Base-by-base conservation (phyloP, 2,113 vertebrate species). In the Scartelaos histophorus region DNA sequence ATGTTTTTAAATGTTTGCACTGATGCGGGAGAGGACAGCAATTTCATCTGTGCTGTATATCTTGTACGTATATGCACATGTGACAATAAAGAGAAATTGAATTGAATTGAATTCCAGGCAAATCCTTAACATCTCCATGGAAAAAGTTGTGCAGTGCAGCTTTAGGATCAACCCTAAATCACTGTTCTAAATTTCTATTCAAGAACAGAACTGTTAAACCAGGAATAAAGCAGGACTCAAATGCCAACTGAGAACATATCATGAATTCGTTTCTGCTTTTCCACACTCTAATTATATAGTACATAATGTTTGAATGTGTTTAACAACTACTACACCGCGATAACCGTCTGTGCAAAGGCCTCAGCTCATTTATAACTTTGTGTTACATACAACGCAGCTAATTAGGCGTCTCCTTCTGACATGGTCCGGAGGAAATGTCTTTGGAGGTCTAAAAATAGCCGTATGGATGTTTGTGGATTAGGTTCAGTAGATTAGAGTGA, bases 361-460 rank as follows among this genome's bases (percentile, higher is more conserved):
- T 25, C 25, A 34, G 13, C 58, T 61, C 58, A 34, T 61, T 61
- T 61, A 34, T 61, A 24, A 58, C 56, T 58, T 58, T 58, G 56
- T 58, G 22, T 58, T 58, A 15, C 22, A 25, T 25, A 58, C 56
- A 58, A 22, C 22, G 2, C 5, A 9, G 58, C 58, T 61, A 61
- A 35, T 61, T 61, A 61, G 58, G 58, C 25, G 58, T 61, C 58
- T 61, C 25, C 58, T 61, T 25, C 58, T 61, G 58, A 61, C 58
- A 61, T 61, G 25, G 58, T 61, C 58, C 58, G 58, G 58, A 61
- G 58, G 58, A 61, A 61, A 61, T 61, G 58, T 61, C 58, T 61
- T 25, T 9, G 25, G 29, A 61, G 25, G 25, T 2, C 58, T 61
- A 61, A 61, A 61, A 34, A 61, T 61, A 61, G 24, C 58, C 25